Evolutionary conservation across 2,888 invertebrate species (phyloP).

Genomic region (Mellilla xanthometata): DNA sequence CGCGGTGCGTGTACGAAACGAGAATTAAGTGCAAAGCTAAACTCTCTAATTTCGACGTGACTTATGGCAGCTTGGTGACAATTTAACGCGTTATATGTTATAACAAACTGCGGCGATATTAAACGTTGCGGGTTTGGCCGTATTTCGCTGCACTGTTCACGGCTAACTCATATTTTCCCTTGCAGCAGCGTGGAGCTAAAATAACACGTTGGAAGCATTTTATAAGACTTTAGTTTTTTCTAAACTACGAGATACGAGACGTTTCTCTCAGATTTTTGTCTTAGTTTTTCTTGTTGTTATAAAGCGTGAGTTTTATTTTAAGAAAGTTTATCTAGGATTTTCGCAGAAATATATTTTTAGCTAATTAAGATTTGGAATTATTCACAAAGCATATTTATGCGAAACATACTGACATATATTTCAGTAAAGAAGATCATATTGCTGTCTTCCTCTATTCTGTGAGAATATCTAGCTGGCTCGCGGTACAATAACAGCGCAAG

Average conservation of each 20-base stretch:
- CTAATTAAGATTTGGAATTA: too few relatives aligned
- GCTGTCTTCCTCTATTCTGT: background rate
- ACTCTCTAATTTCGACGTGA: slow-evolving; percentile 60
- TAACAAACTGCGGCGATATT: slow-evolving; percentile 61
- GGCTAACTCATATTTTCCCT: slow-evolving; percentile 55
- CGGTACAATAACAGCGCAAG: slow-evolving; percentile 3
- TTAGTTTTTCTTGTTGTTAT: background rate
- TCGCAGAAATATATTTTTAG: too few relatives aligned
- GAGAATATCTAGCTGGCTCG: background rate
- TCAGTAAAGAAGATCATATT: too few relatives aligned
- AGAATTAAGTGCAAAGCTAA: slow-evolving; percentile 56
- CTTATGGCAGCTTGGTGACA: slow-evolving; percentile 53
- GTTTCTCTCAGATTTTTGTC: background rate
- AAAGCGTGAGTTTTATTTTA: too few relatives aligned
- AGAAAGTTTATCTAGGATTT: too few relatives aligned
- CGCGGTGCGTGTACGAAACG: slow-evolving; percentile 39
- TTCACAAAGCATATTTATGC: too few relatives aligned
- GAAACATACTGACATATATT: too few relatives aligned
- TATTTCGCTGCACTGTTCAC: slow-evolving; percentile 37
- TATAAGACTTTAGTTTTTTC: slow-evolving; percentile 8
- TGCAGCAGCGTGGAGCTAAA: slow-evolving; percentile 39
- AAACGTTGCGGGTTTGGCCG: slow-evolving; percentile 49
- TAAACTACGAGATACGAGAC: slow-evolving; percentile 5
- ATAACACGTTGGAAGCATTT: slow-evolving; percentile 12
- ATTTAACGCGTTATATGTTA: slow-evolving; percentile 58